Conservation (phyloP, 35 echinoderm and acorn worm species). For the Acanthaster planci region DNA sequence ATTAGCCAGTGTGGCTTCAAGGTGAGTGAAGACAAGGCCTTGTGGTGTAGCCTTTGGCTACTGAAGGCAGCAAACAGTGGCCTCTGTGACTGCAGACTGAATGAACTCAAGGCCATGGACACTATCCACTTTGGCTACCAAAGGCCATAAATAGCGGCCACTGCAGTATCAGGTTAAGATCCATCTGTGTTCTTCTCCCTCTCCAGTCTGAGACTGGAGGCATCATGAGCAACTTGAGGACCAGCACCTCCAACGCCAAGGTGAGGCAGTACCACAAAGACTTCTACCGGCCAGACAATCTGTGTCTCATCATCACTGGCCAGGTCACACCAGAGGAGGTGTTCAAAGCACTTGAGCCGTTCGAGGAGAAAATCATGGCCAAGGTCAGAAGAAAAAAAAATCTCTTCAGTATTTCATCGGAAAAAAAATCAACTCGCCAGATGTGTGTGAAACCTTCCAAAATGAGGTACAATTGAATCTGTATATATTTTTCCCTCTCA, state of each 20-base stretch:
- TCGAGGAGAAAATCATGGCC: slow-evolving; percentile 85
- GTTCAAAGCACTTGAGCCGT: slow-evolving; percentile 73
- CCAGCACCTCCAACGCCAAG: slow-evolving; percentile 82
- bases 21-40: too few relatives aligned
- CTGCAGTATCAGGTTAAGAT: too few relatives aligned
- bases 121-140: too few relatives aligned
- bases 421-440: background rate
- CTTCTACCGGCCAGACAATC: slow-evolving; percentile 95
- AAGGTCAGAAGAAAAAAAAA: slow-evolving; percentile 67
- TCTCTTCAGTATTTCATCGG: background rate
- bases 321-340: slow-evolving; percentile 76
- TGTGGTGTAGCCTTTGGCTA: too few relatives aligned
- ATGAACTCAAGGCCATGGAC: too few relatives aligned
- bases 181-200: too few relatives aligned
- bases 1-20: too few relatives aligned
- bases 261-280: slow-evolving; percentile 77
- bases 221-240: slow-evolving; percentile 88
- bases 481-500: slow-evolving; percentile 20
- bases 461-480: too few relatives aligned
- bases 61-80: too few relatives aligned
- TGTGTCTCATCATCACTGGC: slow-evolving; percentile 93
- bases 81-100: too few relatives aligned
- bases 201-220: slow-evolving; percentile 98
- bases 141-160: too few relatives aligned
- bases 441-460: background rate